Evolutionary conservation across 2,888 invertebrate genomes (phyloP).

Genomic region (Drosophila yooni): DNA sequence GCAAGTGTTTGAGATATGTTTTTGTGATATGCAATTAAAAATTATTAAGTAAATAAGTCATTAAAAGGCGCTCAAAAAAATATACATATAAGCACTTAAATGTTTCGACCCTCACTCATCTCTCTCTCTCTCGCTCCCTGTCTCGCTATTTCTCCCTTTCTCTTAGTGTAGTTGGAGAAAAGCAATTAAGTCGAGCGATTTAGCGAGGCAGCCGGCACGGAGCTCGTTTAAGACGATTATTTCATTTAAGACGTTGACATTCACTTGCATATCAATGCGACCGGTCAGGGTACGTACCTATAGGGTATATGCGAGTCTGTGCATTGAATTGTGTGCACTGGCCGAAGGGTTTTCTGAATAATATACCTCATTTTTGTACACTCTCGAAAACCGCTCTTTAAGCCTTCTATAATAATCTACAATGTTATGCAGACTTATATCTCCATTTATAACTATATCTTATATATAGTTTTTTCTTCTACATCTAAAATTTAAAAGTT

Average conservation of each 20-base stretch:
- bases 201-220: slow-evolving; percentile 37
- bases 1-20: slow-evolving; percentile 47
- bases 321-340: neutral
- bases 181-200: slow-evolving; percentile 73
- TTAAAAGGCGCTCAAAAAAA: slow-evolving; percentile 61
- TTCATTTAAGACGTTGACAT: slow-evolving; percentile 82
- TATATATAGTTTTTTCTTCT: no score
- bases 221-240: slow-evolving; percentile 80
- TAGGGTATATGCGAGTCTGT: neutral
- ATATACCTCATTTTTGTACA: neutral
- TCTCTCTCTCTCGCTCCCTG: neutral
- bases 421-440: neutral
- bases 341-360: neutral
- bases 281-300: slow-evolving; percentile 39
- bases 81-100: slow-evolving; percentile 26
- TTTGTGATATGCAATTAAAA: slow-evolving; percentile 41
- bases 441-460: neutral
- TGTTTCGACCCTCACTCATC: slow-evolving; percentile 3
- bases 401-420: neutral
- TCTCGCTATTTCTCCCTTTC: neutral
- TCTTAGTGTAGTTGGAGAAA: slow-evolving; percentile 44
- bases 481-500: no score
- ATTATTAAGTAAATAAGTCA: slow-evolving; percentile 68
- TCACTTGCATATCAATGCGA: slow-evolving; percentile 79
- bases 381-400: neutral